These are phyloP conservation scores for Rhinogobius similis DNA, from an alignment of 2,113 vertebrate species.

Conservation along the genomic window DNA sequence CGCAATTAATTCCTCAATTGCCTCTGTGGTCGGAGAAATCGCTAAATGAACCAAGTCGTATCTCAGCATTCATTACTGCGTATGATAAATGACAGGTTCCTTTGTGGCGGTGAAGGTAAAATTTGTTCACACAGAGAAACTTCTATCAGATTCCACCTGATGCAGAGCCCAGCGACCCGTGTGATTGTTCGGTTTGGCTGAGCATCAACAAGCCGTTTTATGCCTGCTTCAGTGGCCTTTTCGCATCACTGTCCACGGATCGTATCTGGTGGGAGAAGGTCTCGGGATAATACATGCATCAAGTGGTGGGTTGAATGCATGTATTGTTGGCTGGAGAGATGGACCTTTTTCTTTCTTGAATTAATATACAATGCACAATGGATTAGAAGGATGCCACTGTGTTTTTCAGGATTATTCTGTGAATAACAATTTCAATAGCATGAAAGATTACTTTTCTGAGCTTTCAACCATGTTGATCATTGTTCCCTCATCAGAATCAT, in stretches of 20 bases:
- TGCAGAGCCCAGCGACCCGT: slow-evolving; percentile 30
- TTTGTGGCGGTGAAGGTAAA: slow-evolving; percentile 40
- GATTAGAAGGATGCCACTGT: too few species aligned
- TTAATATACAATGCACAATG: not conserved
- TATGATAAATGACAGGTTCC: slow-evolving; percentile 42
- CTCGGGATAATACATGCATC: slow-evolving; percentile 36
- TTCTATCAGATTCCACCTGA: slow-evolving; percentile 42
- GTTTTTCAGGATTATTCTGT: too few species aligned
- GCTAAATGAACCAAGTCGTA: slow-evolving; percentile 62
- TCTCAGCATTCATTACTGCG: slow-evolving; percentile 52
- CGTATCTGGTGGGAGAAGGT: slow-evolving; percentile 19
- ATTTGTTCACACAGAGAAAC: slow-evolving; percentile 35
- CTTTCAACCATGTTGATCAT: too few species aligned
- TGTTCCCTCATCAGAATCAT: too few species aligned
- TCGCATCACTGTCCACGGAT: slow-evolving; percentile 23
- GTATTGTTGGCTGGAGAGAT: slow-evolving; percentile 2
- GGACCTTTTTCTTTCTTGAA: not conserved
- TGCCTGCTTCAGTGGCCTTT: slow-evolving; percentile 55
- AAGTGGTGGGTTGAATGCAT: slow-evolving; percentile 17
- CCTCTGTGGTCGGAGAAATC: slow-evolving; percentile 40
- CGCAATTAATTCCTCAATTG: slow-evolving; percentile 64
- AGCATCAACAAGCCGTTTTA: slow-evolving; percentile 43
- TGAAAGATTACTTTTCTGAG: too few species aligned
- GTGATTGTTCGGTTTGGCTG: slow-evolving; percentile 62
- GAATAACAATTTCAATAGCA: too few species aligned